These are phyloP conservation scores for Penaeus vannamei DNA, from an alignment of 1,140 invertebrate species.

Conservation along the genomic window DNA sequence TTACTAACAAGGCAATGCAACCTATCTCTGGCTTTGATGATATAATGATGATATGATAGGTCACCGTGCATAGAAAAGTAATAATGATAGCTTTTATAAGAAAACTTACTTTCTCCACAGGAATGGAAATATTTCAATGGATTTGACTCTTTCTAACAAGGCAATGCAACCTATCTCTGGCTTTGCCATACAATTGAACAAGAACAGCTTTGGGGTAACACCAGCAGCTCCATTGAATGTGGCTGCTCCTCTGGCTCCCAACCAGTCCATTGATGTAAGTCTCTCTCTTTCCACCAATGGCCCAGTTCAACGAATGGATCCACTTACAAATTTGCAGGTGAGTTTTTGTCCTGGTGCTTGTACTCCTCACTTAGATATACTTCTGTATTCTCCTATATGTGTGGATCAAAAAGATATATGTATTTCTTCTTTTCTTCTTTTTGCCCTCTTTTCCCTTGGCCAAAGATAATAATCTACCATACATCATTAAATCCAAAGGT, in stretches of 20 bases:
- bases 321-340: conserved; percentile 94
- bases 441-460: not conserved
- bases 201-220: conserved; percentile 97
- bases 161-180: conserved; percentile 97
- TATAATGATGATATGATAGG: no score
- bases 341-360: not conserved
- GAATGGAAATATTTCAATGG: conserved; percentile 92
- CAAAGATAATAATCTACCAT: no score
- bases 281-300: conserved; percentile 87
- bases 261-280: conserved; percentile 84
- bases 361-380: not conserved
- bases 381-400: no score
- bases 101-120: conserved; percentile 71
- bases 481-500: conserved; percentile 76
- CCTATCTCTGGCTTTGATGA: conserved; percentile 96
- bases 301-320: conserved; percentile 97
- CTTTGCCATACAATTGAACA: conserved; percentile 99
- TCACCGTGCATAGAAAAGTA: no score
- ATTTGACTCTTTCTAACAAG: conserved; percentile 97
- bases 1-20: conserved; percentile 98
- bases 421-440: not conserved
- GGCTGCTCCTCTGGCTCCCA: conserved; percentile 85
- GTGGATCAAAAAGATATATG: not conserved
- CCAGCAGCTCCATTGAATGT: conserved; percentile 88
- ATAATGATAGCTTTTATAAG: not conserved